Percentiles rank a stretch among this genome's conserved stretches.
Evolutionary conservation across 2,888 invertebrate genomes (phyloP).

Genomic region (Nemotelus nigrinus): DNA sequence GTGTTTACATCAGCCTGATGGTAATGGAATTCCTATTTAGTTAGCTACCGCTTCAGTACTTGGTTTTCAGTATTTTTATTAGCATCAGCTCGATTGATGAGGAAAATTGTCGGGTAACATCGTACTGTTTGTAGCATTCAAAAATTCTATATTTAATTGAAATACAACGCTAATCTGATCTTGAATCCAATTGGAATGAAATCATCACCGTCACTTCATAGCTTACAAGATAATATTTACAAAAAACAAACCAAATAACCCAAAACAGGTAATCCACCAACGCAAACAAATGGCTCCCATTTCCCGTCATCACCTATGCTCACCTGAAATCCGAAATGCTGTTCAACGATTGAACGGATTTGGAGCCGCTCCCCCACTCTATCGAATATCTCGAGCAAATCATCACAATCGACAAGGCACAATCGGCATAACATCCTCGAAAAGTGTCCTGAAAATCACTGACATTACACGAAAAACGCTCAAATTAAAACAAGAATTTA

Average conservation of each 20-base stretch:
- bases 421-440: slow-evolving; percentile 47
- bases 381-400: slow-evolving; percentile 48
- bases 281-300: not conserved
- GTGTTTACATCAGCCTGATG: no score
- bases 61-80: no score
- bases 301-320: not conserved
- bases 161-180: no score
- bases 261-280: no score
- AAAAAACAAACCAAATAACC: not conserved
- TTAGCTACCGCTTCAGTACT: no score
- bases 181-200: not conserved
- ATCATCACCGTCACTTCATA: not conserved
- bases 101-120: no score
- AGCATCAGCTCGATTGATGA: no score
- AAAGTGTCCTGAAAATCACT: not conserved
- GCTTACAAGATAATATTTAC: not conserved
- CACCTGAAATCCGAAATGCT: slow-evolving; percentile 48
- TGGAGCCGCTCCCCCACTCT: slow-evolving; percentile 37
- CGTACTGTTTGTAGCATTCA: no score
- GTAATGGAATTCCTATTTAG: no score
- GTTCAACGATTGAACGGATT: slow-evolving; percentile 42
- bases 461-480: not conserved
- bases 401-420: slow-evolving; percentile 47
- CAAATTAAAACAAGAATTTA: no score
- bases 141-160: no score